A percentile compares a stretch with the other conserved stretches of the same genome.
phyloP scores from a whole-genome alignment of 1,140 invertebrate genomes.

The Eulimnadia texana region DNA sequence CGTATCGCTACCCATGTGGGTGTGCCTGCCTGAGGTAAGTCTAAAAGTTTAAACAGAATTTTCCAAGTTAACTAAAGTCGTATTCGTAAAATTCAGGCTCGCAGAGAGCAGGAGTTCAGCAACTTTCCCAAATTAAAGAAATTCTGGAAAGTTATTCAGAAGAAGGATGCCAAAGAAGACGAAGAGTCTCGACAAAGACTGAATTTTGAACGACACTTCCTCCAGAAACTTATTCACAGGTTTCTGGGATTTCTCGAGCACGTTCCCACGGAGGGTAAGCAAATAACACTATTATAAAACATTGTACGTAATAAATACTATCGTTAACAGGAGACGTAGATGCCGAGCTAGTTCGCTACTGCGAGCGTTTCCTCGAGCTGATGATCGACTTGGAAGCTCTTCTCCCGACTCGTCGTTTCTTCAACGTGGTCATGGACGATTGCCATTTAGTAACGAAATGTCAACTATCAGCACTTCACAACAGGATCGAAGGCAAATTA shows the following conservation, averaged over 20 bases:
- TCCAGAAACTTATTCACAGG: conserved; percentile 76
- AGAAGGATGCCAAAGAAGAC: conserved; percentile 53
- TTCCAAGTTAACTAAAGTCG: background rate
- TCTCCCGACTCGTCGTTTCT: conserved; percentile 86
- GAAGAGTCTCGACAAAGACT: conserved; percentile 52
- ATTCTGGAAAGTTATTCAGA: conserved; percentile 78
- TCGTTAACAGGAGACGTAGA: conserved; percentile 36
- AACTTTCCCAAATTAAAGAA: conserved; percentile 78
- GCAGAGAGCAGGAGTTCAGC: conserved; percentile 72
- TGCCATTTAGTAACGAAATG: conserved; percentile 84
- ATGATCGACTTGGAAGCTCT: conserved; percentile 92
- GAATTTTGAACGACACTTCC: conserved; percentile 75
- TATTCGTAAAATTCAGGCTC: conserved; percentile 31
- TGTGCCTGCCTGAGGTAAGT: conserved; percentile 64
- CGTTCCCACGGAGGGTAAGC: conserved; percentile 47
- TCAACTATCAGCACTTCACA: conserved; percentile 56
- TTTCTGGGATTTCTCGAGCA: conserved; percentile 70
- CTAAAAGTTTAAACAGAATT: background rate
- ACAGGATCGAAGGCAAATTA: conserved; percentile 71
- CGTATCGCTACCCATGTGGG: conserved; percentile 88
- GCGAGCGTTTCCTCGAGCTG: conserved; percentile 89
- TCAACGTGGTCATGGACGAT: conserved; percentile 91
- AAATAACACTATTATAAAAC: too few species aligned
- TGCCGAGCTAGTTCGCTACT: conserved; percentile 56
- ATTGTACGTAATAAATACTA: too few species aligned